A percentile compares a stretch with the other conserved stretches of the same genome.
Conservation (phyloP, 2,888 invertebrate genomes). For the Drosophila paramelanica region DNA sequence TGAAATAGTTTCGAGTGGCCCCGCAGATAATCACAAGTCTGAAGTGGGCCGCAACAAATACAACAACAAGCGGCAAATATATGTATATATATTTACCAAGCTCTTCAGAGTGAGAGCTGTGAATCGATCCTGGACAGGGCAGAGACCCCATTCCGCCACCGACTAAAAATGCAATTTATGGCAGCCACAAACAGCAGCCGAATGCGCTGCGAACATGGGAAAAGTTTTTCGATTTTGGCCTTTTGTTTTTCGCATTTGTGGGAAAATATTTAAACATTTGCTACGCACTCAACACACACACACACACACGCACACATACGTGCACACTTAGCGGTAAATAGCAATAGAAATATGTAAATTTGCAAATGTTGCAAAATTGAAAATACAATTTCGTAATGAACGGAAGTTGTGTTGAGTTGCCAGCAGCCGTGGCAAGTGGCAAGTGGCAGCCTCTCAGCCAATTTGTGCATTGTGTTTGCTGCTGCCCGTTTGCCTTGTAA, state of each 20-base stretch:
- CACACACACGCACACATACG: too few relatives aligned
- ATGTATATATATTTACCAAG: conserved; percentile 13
- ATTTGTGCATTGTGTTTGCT: conserved; percentile 28
- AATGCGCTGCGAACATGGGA: conserved; percentile 62
- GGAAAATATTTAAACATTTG: conserved; percentile 53
- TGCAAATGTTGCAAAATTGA: conserved; percentile 20
- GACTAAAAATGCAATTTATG: conserved; percentile 58
- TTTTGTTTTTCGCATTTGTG: conserved; percentile 36
- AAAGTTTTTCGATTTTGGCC: conserved; percentile 40
- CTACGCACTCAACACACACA: conserved; percentile 36
- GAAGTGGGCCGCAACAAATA: conserved; percentile 35
- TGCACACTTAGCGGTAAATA: conserved; percentile 14
- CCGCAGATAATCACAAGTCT: conserved; percentile 43
- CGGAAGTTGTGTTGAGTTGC: conserved; percentile 48
- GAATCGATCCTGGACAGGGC: conserved; percentile 30
- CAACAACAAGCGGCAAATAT: conserved; percentile 33
- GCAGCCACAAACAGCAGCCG: conserved; percentile 18
- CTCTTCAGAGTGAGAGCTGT: conserved; percentile 27
- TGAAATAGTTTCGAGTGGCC: conserved; percentile 59
- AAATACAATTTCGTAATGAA: conserved; percentile 22
- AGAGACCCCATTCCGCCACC: conserved; percentile 35
- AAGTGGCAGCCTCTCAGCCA: conserved; percentile 20
- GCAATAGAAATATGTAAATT: conserved; percentile 34
- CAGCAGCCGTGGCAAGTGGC: conserved; percentile 15
- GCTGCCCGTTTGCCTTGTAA: conserved; percentile 31